These are phyloP conservation scores for Borostomias antarcticus DNA, from an alignment of 2,797 vertebrate species.

Conservation along the genomic window DNA sequence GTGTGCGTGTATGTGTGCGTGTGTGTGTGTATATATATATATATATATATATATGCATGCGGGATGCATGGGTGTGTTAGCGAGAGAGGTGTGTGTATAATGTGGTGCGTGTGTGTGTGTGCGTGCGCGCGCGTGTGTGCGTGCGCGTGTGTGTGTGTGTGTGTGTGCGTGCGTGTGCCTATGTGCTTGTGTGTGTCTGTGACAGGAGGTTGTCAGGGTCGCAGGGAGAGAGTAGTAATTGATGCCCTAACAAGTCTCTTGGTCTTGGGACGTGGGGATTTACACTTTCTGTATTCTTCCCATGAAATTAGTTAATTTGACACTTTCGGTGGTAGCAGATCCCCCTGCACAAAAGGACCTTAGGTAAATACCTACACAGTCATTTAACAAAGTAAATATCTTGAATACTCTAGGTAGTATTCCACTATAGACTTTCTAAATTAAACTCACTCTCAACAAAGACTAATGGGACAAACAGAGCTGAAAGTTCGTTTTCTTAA, in stretches of 20 bases:
- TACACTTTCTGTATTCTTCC: slow-evolving; percentile 36
- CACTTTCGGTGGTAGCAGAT: slow-evolving; percentile 31
- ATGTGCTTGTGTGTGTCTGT: not conserved
- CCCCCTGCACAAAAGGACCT: slow-evolving; percentile 36
- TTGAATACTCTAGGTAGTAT: slow-evolving; percentile 42
- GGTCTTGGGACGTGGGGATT: not conserved
- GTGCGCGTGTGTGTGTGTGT: slow-evolving; percentile 4
- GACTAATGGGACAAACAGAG: slow-evolving; percentile 56
- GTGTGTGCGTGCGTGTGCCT: not conserved
- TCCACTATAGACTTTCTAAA: slow-evolving; percentile 56
- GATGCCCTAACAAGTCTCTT: slow-evolving; percentile 30
- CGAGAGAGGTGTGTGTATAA: no score
- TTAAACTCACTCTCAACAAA: slow-evolving; percentile 62
- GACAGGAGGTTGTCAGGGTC: not conserved
- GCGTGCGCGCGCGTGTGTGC: not conserved
- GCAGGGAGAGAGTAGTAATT: not conserved
- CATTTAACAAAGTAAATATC: slow-evolving; percentile 56
- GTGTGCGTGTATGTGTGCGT: slow-evolving; percentile 1
- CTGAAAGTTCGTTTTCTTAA: slow-evolving; percentile 50
- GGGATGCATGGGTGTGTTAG: not conserved
- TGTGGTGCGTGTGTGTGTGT: no score
- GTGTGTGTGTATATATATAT: slow-evolving; percentile 16
- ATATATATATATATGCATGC: slow-evolving; percentile 2
- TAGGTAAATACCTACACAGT: slow-evolving; percentile 26
- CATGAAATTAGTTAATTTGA: slow-evolving; percentile 26